Conservation (phyloP, 1,140 invertebrate genomes). For the Aleiodes sp. region DNA sequence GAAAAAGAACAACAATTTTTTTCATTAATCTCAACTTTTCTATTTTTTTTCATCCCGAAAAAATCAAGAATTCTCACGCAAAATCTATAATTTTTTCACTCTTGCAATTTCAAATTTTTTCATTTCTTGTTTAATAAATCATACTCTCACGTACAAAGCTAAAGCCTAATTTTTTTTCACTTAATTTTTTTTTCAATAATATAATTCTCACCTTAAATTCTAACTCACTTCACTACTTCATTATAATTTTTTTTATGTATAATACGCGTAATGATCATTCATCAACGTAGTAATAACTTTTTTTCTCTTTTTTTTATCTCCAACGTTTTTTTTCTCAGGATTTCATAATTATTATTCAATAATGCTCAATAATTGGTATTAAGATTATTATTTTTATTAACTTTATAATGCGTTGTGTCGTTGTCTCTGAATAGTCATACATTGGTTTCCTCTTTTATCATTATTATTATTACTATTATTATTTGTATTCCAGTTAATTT, state of each 20-base stretch:
- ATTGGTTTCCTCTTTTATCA: slow-evolving; percentile 36
- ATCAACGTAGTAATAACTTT: slow-evolving; percentile 19
- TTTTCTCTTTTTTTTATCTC: not conserved
- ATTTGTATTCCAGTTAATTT: slow-evolving; percentile 28
- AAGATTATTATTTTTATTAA: slow-evolving; percentile 45
- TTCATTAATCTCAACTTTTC: slow-evolving; percentile 19
- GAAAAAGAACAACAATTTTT: slow-evolving; percentile 35
- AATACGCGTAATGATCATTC: slow-evolving; percentile 33
- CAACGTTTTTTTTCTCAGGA: slow-evolving; percentile 1
- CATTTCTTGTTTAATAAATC: slow-evolving; percentile 9
- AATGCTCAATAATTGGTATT: slow-evolving; percentile 25
- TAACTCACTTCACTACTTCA: slow-evolving; percentile 20
- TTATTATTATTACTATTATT: slow-evolving; percentile 29
- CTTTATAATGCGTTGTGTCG: slow-evolving; percentile 65
- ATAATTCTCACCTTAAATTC: slow-evolving; percentile 21
- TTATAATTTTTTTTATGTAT: not conserved
- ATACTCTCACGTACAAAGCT: slow-evolving; percentile 53
- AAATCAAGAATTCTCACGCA: slow-evolving; percentile 22
- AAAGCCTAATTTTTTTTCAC: slow-evolving; percentile 45
- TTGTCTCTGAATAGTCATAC: slow-evolving; percentile 65
- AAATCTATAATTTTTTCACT: slow-evolving; percentile 30
- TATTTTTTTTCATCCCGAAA: not conserved
- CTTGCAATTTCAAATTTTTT: not conserved
- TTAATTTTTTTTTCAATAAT: slow-evolving; percentile 16
- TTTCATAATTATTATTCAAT: slow-evolving; percentile 4